Evolutionary conservation across 2,113 vertebrate genomes (phyloP).

Genomic region (Laterallus jamaicensis): DNA sequence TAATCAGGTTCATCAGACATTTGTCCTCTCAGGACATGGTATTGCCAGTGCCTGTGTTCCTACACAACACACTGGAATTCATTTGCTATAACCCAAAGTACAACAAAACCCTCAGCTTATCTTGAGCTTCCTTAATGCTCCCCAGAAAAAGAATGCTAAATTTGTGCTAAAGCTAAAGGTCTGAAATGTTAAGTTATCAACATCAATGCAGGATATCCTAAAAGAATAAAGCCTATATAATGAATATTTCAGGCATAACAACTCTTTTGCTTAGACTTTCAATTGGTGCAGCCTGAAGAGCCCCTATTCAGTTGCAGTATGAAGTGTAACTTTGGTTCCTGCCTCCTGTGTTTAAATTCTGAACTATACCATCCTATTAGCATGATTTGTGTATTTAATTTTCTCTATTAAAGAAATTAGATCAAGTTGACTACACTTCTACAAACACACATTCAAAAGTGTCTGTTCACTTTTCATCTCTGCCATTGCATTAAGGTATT

Average conservation of each 20-base stretch:
- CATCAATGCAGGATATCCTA: neutral
- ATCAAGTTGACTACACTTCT: neutral
- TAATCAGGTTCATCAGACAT: neutral
- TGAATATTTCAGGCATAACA: neutral
- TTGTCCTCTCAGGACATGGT: neutral
- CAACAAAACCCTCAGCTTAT: neutral
- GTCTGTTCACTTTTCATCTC: neutral
- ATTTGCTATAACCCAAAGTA: neutral
- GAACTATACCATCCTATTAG: neutral
- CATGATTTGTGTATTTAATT: conserved; percentile 9
- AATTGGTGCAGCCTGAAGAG: neutral
- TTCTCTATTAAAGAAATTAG: neutral
- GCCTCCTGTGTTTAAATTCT: neutral
- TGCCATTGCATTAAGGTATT: neutral
- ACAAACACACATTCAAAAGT: neutral
- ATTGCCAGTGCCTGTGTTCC: neutral
- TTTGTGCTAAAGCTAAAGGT: neutral
- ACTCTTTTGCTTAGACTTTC: neutral
- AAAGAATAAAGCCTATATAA: neutral
- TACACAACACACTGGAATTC: neutral
- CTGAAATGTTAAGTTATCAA: neutral
- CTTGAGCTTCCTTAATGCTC: neutral
- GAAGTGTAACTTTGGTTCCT: neutral
- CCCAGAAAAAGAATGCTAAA: neutral
- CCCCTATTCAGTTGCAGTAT: neutral